Conservation (phyloP, 2,113 vertebrate genomes). For the Passerina amoena region DNA sequence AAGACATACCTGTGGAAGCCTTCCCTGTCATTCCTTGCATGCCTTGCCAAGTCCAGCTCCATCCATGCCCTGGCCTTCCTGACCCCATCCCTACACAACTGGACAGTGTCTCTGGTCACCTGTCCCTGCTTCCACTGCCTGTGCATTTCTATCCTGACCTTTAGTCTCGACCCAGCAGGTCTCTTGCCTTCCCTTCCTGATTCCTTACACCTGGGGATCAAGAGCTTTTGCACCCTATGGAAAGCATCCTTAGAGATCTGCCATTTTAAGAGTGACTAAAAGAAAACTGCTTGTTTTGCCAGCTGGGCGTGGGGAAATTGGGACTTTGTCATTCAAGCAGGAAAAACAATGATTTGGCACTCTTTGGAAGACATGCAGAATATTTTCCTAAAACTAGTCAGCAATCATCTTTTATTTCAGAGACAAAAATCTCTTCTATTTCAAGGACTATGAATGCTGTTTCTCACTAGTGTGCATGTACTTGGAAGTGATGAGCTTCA, state of each 20-base stretch:
- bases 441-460: background rate
- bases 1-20: background rate
- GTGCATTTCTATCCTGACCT: background rate
- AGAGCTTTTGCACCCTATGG: background rate
- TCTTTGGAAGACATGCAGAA: background rate
- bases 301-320: background rate
- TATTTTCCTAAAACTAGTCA: background rate
- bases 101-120: background rate
- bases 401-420: background rate
- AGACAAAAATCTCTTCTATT: background rate
- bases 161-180: background rate
- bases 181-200: background rate
- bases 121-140: background rate
- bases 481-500: background rate
- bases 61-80: fast-evolving
- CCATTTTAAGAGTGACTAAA: background rate
- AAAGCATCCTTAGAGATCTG: background rate
- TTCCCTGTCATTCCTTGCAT: background rate
- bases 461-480: background rate
- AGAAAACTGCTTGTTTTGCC: background rate
- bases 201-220: background rate
- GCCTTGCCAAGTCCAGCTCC: background rate
- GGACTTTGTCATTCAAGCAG: background rate
- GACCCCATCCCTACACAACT: background rate
- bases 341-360: background rate